These are phyloP conservation scores for Coregonus suidteri DNA, from an alignment of 2,797 vertebrate genomes.

Conservation along the genomic window DNA sequence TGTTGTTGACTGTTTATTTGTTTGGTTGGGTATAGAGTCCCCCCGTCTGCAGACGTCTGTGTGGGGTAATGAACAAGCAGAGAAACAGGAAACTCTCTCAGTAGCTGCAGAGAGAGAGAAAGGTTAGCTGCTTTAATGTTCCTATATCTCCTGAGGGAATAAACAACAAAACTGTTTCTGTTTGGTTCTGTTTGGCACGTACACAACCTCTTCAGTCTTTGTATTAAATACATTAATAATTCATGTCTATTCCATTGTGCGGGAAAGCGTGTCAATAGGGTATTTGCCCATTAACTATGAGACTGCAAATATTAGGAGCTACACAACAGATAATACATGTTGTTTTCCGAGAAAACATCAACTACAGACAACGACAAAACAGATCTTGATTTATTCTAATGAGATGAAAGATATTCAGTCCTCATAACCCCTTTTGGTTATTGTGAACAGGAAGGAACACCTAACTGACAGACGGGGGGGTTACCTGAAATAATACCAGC, in stretches of 20 bases:
- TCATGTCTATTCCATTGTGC: slow-evolving; percentile 48
- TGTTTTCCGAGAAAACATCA: background rate
- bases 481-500: too few relatives aligned
- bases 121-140: slow-evolving; percentile 52
- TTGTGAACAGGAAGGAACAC: background rate
- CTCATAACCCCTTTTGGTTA: background rate
- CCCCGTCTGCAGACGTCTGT: slow-evolving; percentile 9
- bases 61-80: slow-evolving; percentile 42
- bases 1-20: slow-evolving; percentile 46
- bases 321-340: background rate
- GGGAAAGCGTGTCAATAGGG: slow-evolving; percentile 56
- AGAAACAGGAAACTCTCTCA: slow-evolving; percentile 1
- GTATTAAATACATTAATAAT: slow-evolving; percentile 59
- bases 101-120: slow-evolving; percentile 21
- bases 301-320: slow-evolving; percentile 4
- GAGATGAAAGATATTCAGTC: too few relatives aligned
- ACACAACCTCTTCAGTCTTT: slow-evolving; percentile 37
- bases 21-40: slow-evolving; percentile 22
- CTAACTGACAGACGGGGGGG: background rate
- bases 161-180: slow-evolving; percentile 57
- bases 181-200: slow-evolving; percentile 8
- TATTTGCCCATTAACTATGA: slow-evolving; percentile 56
- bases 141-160: slow-evolving; percentile 50
- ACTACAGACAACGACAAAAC: background rate
- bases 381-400: background rate